phyloP scores from a whole-genome alignment of 1,140 invertebrate genomes.

The Monochamus saltuarius region DNA sequence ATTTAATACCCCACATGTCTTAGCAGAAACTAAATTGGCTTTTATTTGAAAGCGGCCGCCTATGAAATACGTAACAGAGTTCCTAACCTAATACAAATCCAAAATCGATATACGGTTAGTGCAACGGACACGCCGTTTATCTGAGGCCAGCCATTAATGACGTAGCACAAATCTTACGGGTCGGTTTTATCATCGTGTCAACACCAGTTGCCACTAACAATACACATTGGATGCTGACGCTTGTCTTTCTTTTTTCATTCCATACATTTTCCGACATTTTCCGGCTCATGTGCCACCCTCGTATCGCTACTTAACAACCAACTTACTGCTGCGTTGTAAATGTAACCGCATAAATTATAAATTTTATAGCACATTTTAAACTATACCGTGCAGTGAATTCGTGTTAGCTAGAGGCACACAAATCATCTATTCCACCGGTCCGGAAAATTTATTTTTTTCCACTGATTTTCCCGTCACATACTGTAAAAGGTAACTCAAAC shows the following conservation, averaged over 20 bases:
- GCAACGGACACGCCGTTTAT: constrained; percentile 41
- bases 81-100: constrained; percentile 32
- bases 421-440: too few species aligned
- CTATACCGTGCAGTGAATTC: too few species aligned
- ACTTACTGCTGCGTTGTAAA: background rate
- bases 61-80: background rate
- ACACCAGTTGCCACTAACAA: constrained; percentile 43
- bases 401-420: too few species aligned
- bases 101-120: constrained; percentile 37
- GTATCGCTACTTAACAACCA: background rate
- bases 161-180: constrained; percentile 41
- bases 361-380: background rate
- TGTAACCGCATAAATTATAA: background rate
- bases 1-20: too few species aligned
- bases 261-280: constrained; percentile 7
- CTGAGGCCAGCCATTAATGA: constrained; percentile 40
- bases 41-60: too few species aligned
- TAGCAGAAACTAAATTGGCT: too few species aligned
- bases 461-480: too few species aligned
- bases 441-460: too few species aligned
- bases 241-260: constrained; percentile 11
- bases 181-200: constrained; percentile 46
- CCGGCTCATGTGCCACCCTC: constrained; percentile 4
- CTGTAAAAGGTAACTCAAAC: too few species aligned
- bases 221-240: constrained; percentile 27